Conservation (phyloP, 1,140 invertebrate genomes). For the Daktulosphaira vitifoliae region DNA sequence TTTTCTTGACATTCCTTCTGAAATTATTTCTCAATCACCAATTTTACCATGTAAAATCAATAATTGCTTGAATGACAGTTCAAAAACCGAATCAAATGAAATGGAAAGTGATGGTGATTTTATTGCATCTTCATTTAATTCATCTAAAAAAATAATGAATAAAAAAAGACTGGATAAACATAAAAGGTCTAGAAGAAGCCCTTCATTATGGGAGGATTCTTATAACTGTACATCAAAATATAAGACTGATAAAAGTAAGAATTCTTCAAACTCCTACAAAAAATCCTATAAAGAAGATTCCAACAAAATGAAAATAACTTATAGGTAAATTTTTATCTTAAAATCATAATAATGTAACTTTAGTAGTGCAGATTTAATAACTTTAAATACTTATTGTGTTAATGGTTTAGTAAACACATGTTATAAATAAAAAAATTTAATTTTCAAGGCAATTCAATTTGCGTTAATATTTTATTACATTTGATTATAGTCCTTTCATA, state of each 20-base stretch:
- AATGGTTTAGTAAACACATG: too few species aligned
- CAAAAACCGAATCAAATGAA: neutral
- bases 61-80: neutral
- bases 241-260: neutral
- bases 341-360: too few species aligned
- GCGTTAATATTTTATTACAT: too few species aligned
- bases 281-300: neutral
- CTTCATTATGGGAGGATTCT: conserved; percentile 17
- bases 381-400: too few species aligned
- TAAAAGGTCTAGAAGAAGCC: conserved; percentile 3
- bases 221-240: neutral
- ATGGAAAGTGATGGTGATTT: neutral
- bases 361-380: too few species aligned
- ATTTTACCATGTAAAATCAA: neutral
- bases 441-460: neutral
- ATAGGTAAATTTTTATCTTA: conserved; percentile 3
- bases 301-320: neutral
- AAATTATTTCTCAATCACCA: neutral
- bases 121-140: neutral
- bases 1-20: conserved; percentile 11
- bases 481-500: too few species aligned
- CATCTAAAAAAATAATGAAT: neutral
- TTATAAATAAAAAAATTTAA: neutral
- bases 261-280: neutral
- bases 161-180: neutral